phyloP scores from a whole-genome alignment of 2,113 vertebrate species.

The Gracilinanus agilis region DNA sequence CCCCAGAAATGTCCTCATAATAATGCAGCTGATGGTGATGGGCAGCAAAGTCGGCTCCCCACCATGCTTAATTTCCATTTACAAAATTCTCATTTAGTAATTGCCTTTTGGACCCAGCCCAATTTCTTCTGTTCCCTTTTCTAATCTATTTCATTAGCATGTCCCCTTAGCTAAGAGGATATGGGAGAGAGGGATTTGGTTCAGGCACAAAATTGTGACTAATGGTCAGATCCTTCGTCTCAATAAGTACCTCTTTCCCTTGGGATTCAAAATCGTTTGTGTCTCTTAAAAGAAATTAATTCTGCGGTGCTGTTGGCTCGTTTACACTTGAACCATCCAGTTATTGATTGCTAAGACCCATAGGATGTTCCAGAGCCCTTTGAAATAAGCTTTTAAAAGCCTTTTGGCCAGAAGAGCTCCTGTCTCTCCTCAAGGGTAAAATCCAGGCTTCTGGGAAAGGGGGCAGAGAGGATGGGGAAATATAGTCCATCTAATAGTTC shows the following conservation, averaged over 20 bases:
- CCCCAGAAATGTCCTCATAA: not conserved
- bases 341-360: conserved; percentile 1
- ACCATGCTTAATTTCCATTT: not conserved
- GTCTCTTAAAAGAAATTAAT: conserved; percentile 16
- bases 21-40: not conserved
- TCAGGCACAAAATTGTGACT: not conserved
- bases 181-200: not conserved
- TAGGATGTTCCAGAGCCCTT: not conserved
- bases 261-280: conserved; percentile 3
- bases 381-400: conserved; percentile 36
- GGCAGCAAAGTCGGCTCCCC: not conserved
- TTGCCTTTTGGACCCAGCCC: not conserved
- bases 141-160: not conserved
- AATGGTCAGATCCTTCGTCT: not conserved
- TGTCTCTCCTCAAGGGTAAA: conserved; percentile 17
- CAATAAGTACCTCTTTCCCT: not conserved
- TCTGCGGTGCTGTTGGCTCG: not conserved
- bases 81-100: not conserved
- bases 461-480: not conserved
- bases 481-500: not conserved
- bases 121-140: conserved; percentile 10
- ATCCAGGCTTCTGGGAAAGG: not conserved
- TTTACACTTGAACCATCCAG: not conserved
- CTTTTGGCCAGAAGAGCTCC: not conserved
- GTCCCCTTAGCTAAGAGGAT: conserved; percentile 36